Evolutionary conservation across 2,888 invertebrate species (phyloP), one percentile per base, ranked within the genome.

Genomic region (Atethmia centrago): DNA sequence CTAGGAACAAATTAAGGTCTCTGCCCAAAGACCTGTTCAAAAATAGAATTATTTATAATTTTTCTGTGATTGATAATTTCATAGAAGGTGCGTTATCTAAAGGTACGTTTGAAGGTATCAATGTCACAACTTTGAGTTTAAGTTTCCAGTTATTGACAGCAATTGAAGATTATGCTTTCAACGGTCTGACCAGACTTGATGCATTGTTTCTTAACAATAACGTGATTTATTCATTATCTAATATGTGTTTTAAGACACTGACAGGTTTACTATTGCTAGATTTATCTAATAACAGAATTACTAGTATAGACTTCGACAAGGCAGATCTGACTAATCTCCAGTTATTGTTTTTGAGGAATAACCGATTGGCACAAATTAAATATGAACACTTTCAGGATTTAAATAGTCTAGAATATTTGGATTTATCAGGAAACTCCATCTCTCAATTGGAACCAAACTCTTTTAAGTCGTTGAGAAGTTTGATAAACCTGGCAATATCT

Each of bases 381-480:
- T 80, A 86, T 55, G 86, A 91, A 58, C 77, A 90, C 51, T 92
- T 94, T 64, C 67, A 82, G 40, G 76, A 87, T 25, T 85, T 95
- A 51, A 84, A 74, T 55, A 73, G 72, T 25, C 82, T 95, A 19
- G 85, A 90, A 67, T 87, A 87, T 85, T 88, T 95, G 68, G 93
- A 95, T 88, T 73, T 95, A 42, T 92, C 94, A 21, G 81, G 90
- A 64, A 95, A 95, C 74, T 89, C 91, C 63, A 93, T 95, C 70
- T 78, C 90, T 1, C 76, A 80, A 47, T 83, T 95, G 21, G 89
- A 90, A 73, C 72, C 88, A 3, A 88, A 90, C 72, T 90, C 92
- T 21, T 95, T 95, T 77, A 70, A 82, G 53, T 85, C 88, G 3
- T 76, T 94, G 16, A 83, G 75, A 36, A 86, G 87, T 74, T 87